Evolutionary conservation across 2,113 vertebrate genomes (phyloP).

Genomic region (Turdus rufiventris): DNA sequence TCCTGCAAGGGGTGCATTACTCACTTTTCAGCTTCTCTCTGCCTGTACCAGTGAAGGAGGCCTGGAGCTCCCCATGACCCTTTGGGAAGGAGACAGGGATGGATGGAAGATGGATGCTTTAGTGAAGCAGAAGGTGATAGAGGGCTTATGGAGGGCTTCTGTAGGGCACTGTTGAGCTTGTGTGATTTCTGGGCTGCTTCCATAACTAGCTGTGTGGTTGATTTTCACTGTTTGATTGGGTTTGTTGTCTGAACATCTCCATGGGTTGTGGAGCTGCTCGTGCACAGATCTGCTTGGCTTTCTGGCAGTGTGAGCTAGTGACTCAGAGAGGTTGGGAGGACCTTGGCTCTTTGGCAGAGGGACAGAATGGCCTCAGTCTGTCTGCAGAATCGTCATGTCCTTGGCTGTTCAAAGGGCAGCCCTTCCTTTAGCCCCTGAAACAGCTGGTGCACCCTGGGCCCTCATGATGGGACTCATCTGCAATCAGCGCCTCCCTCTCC

Average conservation of each 20-base stretch:
- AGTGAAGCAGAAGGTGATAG: not conserved
- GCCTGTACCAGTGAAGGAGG: not conserved
- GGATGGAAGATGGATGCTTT: not conserved
- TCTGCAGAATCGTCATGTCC: not conserved
- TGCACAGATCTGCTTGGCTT: not conserved
- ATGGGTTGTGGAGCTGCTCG: not conserved
- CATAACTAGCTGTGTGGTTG: not conserved
- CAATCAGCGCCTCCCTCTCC: not conserved
- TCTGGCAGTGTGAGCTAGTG: not conserved
- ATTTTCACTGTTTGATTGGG: not conserved
- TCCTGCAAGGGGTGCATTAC: not conserved
- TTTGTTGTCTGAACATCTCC: not conserved
- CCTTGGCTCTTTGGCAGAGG: slow-evolving; percentile 56
- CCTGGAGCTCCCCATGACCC: not conserved
- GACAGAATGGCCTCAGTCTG: slow-evolving; percentile 48
- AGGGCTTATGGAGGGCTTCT: not conserved
- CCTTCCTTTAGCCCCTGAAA: slow-evolving; percentile 48
- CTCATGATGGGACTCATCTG: not conserved
- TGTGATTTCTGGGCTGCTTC: not conserved
- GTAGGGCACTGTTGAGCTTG: not conserved
- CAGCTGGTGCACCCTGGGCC: slow-evolving; percentile 54
- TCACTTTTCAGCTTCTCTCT: fast-evolving
- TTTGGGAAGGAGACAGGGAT: not conserved
- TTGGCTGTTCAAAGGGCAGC: slow-evolving; percentile 59
- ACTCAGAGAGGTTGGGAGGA: not conserved